A percentile compares a stretch with the other conserved stretches of the same genome.
Evolutionary conservation across 2,113 vertebrate genomes (phyloP).

Genomic region (Stomatorhinus ivindoensis): DNA sequence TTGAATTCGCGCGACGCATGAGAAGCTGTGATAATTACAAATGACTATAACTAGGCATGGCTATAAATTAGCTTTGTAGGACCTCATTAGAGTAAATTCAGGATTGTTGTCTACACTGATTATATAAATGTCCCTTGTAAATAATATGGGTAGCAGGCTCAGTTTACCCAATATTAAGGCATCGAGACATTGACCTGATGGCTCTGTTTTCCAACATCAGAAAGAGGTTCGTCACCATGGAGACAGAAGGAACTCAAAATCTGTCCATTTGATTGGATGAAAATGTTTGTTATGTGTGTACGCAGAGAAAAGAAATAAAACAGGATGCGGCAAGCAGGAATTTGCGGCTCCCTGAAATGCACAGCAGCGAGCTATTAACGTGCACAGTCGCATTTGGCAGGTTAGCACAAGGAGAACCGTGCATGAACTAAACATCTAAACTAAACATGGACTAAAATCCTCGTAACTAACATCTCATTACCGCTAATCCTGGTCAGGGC

Average conservation of each 20-base stretch:
- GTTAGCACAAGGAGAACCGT: background rate
- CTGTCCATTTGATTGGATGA: background rate
- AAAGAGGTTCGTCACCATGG: background rate
- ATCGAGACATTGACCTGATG: background rate
- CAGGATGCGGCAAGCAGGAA: background rate
- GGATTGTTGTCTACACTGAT: background rate
- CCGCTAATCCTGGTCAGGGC: background rate
- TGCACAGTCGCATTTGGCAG: background rate
- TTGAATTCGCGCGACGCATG: background rate
- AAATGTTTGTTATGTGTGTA: background rate
- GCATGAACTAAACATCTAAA: background rate
- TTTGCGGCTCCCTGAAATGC: background rate
- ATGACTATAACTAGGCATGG: background rate
- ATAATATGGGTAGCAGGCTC: background rate
- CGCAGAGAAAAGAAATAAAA: background rate
- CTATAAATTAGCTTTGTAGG: background rate
- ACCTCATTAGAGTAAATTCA: constrained; percentile 13
- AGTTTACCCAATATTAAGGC: background rate
- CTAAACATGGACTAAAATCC: background rate
- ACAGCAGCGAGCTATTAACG: background rate
- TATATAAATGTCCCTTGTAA: constrained; percentile 4
- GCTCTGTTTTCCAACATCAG: background rate
- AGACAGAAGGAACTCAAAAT: background rate
- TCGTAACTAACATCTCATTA: background rate
- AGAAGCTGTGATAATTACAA: constrained; percentile 4